Conservation (phyloP, 2,113 vertebrate genomes). For the Lagopus muta region DNA sequence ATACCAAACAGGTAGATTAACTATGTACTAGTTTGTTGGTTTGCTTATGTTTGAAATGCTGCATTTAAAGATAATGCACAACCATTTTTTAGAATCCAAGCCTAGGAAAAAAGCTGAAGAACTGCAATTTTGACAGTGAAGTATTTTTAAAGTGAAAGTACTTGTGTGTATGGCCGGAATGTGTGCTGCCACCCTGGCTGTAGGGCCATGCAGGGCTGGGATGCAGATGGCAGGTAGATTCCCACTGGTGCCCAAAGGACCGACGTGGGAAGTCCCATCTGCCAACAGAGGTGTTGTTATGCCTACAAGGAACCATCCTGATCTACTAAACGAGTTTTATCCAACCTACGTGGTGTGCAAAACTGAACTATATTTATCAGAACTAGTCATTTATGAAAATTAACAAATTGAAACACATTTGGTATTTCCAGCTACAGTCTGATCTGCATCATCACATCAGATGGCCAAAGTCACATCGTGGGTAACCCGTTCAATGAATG, state of each 20-base stretch:
- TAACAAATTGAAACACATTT: constrained; percentile 2
- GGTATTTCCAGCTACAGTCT: background rate
- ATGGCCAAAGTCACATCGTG: constrained; percentile 1
- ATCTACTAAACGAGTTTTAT: background rate
- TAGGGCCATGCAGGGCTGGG: background rate
- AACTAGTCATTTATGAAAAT: constrained; percentile 29
- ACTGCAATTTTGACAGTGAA: background rate
- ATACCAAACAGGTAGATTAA: background rate
- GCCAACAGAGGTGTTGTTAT: constrained; percentile 7
- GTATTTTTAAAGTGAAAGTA: background rate
- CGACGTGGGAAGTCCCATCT: background rate
- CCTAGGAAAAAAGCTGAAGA: background rate
- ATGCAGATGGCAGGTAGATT: background rate
- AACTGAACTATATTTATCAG: constrained; percentile 23
- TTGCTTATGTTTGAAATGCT: background rate
- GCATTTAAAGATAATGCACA: background rate
- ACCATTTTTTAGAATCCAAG: background rate
- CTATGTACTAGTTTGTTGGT: background rate
- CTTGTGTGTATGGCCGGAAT: background rate
- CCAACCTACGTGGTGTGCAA: background rate
- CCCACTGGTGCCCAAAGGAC: background rate
- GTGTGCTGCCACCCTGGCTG: background rate
- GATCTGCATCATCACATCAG: constrained; percentile 8
- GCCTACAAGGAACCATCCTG: background rate
- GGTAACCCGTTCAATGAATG: background rate